Base-by-base conservation (phyloP, 2,113 vertebrate species). In the Bombycilla garrulus region DNA sequence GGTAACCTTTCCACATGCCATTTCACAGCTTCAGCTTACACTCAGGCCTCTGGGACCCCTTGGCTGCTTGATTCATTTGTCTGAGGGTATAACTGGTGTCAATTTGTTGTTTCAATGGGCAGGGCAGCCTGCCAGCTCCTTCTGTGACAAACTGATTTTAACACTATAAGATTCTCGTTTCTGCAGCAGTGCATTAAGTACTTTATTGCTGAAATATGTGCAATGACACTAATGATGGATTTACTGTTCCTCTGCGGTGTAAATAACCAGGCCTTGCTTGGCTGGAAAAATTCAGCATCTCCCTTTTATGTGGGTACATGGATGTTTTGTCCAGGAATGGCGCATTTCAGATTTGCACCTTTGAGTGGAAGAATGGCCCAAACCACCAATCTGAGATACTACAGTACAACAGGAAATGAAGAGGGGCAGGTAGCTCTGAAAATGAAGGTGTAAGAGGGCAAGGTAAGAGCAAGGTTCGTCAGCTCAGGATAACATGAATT, bases 111-210 rank as follows among this genome's bases (percentile, higher is more conserved):
- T 93, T 67, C 81, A 92, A 60, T 79, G 62, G 85, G n/a, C 73
- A 93, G 78, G 92, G 95, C 81, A 95, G 19, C 33, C 48, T 91
- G 86, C 91, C 94, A 96, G 77, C 35, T 78, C 76, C 53, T 92
- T 74, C 88, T 94, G 81, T 88, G 86, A 89, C 84, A 95, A 92
- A 96, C 86, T 76, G 86, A 92, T 93, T 92, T 95, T 78, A 92
- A 71, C 5, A 21, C 57, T 81, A 5, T 76, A 78, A 87, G 72
- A 69, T 67, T 81, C 77, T 45, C 36, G 6, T 91, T 95, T 89
- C 86, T 96, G 61, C 53, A 86, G 83, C 60, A 74, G 53, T 79
- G 69, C 28, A 60, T 93, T 74, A 81, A 85, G 70, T 45, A 57
- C 40, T 94, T 95, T 71, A 65, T 89, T 91, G 73, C 48, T 95